Evolutionary conservation across 1,140 invertebrate species (phyloP), one percentile per base, ranked within the genome.

Genomic region (Hermetia illucens): DNA sequence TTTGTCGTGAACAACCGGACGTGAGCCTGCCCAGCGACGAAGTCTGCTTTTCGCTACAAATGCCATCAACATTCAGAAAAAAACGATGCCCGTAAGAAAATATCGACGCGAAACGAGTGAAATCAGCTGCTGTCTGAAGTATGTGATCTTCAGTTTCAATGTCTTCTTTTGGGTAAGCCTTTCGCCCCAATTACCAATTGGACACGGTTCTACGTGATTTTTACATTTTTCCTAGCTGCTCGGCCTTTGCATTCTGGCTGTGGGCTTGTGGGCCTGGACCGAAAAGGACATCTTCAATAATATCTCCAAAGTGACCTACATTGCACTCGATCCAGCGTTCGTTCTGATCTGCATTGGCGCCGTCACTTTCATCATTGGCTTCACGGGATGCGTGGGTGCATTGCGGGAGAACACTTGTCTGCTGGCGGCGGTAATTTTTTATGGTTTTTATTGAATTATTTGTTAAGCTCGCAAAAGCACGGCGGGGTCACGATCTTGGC

Each of bases 211-310:
- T 21, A 8, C 22, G 18, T 24, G 24, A 8, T 27, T 19, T 39
- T 39, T 19, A 21, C 21, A 10, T 4, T 21, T 53, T 44, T 73
- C 75, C 49, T 66, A 91, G 89, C 69, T 93, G 50, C 63, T 89
- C 31, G 91, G 90, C 8, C 66, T 92, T 16, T 71, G 78, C 20
- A 78, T 95, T 41, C 68, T 90, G 52, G 84, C 83, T 5, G 74
- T 96, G 34, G 93, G 93, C 29, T 69, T 94, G 34, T 97, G 92
- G 93, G 91, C 92, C 34, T 95, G 91, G 88, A 81, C 79, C 29
- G 92, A 97, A 61, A 97, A 97, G 64, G 89, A 96, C 55, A 93
- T 86, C 43, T 92, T 96, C 56, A 86, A 80, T 53, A 96, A 94
- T 64, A 69, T 96, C 25, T 76, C 81, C 18, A 75, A 83, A 44